Conservation (phyloP, 2,888 invertebrate genomes). For the Catotricha subobsoleta region DNA sequence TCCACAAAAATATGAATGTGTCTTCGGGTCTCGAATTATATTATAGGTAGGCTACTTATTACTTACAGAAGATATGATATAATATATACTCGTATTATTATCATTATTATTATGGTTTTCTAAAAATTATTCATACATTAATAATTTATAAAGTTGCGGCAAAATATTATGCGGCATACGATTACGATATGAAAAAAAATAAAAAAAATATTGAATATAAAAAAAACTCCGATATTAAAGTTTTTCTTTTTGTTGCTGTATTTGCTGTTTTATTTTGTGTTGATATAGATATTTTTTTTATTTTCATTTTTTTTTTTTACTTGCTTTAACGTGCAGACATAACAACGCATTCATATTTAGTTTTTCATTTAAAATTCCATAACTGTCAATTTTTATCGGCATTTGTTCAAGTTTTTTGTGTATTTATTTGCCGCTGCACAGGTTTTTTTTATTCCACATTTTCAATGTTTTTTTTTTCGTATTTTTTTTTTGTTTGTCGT, state of each 20-base stretch:
- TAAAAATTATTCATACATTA: conserved; percentile 1
- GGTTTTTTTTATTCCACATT: background rate
- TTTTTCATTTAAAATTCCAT: conserved; percentile 7
- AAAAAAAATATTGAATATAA: background rate
- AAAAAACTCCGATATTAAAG: no score
- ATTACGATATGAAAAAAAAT: background rate
- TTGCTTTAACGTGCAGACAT: background rate
- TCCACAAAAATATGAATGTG: background rate
- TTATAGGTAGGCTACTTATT: background rate
- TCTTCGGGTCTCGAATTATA: background rate
- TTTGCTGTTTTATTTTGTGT: background rate
- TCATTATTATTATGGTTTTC: background rate
- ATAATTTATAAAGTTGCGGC: conserved; percentile 2
- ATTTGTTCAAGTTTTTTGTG: conserved; percentile 1
- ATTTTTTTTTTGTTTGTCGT: conserved; percentile 4
- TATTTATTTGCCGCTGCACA: background rate
- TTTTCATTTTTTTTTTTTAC: background rate
- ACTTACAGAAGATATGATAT: background rate
- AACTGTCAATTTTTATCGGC: conserved; percentile 7
- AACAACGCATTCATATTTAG: conserved; percentile 2
- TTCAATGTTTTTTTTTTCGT: background rate
- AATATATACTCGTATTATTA: background rate
- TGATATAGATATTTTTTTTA: no score
- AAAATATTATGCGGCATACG: background rate
- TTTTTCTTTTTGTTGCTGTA: background rate